Evolutionary conservation across 2,113 vertebrate genomes (phyloP), one percentile per base, ranked within the genome.

Genomic region (Plecturocebus donacophilus): DNA sequence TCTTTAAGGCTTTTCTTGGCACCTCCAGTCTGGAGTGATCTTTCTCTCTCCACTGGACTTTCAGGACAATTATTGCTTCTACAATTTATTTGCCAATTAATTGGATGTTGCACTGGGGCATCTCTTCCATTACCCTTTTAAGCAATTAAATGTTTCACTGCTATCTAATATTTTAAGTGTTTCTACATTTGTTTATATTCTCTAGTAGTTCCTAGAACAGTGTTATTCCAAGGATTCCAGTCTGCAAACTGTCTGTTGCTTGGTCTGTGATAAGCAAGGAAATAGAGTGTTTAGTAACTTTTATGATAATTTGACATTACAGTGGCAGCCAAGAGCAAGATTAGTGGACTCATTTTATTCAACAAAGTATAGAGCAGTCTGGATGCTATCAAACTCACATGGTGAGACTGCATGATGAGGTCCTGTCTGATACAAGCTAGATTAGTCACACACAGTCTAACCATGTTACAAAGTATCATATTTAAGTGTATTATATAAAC

Each of bases 171-270:
- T 54, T 94, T 93, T 66, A 71, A 73, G 79, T 9, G n/a, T 47
- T 87, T 87, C 77, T 86, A 58, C 16, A 45, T 80, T 93, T 91
- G 75, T 86, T 94, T 97, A 64, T 70, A 30, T 11, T 94, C 77
- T 86, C 61, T 47, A 77, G 10, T 49, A 73, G 13, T 49, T 52
- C 49, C 40, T 68, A 87, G 64, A 87, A 92, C 19, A 96, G 54
- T 58, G 83, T 56, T 87, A 79, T 19, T 54, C 16, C 68, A 75
- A 61, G 30, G 30, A 42, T 47, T 94, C 27, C 58, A 16, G 66
- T 47, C 40, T 92, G 40, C 21, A 80, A 73, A 86, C 3, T 61
- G 27, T 49, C 21, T 88, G 85, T 38, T 75, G 49, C 40, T 92
- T 85, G 68, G 42, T 73, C 70, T 79, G 38, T 64, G 58, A 11